Evolutionary conservation across 1,140 invertebrate genomes (phyloP).

Genomic region (Euwallacea fornicatus): DNA sequence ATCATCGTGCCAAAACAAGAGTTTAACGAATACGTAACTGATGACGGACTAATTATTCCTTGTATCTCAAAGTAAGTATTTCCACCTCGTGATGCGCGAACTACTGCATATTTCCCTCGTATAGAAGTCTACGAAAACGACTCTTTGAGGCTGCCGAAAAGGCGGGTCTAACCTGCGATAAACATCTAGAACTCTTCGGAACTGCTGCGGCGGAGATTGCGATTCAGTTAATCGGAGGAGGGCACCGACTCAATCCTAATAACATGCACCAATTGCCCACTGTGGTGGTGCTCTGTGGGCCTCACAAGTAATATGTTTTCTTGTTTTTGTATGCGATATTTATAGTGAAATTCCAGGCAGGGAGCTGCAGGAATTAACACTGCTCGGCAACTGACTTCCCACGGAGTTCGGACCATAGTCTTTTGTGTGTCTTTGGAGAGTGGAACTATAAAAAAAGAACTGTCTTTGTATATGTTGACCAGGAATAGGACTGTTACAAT

Average conservation of each 20-base stretch:
- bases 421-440: conserved; percentile 55
- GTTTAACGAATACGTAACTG: conserved; percentile 74
- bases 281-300: conserved; percentile 74
- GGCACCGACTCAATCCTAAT: conserved; percentile 71
- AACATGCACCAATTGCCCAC: conserved; percentile 80
- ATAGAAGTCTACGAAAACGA: conserved; percentile 62
- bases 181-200: conserved; percentile 74
- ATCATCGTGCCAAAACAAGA: conserved; percentile 69
- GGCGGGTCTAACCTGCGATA: conserved; percentile 67
- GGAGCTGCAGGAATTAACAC: conserved; percentile 76
- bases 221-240: conserved; percentile 75
- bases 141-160: conserved; percentile 68
- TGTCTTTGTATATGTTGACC: conserved; percentile 66
- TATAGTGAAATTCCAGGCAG: conserved; percentile 45
- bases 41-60: conserved; percentile 77
- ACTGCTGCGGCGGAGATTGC: conserved; percentile 77
- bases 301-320: conserved; percentile 56
- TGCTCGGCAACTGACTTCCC: conserved; percentile 79
- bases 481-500: conserved; percentile 59
- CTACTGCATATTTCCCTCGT: not conserved
- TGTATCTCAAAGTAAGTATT: conserved; percentile 60
- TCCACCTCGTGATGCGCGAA: not conserved
- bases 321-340: not conserved
- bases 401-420: conserved; percentile 74
- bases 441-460: conserved; percentile 56